phyloP scores from a whole-genome alignment of 1,140 invertebrate species.

The Brachystomella parvula region DNA sequence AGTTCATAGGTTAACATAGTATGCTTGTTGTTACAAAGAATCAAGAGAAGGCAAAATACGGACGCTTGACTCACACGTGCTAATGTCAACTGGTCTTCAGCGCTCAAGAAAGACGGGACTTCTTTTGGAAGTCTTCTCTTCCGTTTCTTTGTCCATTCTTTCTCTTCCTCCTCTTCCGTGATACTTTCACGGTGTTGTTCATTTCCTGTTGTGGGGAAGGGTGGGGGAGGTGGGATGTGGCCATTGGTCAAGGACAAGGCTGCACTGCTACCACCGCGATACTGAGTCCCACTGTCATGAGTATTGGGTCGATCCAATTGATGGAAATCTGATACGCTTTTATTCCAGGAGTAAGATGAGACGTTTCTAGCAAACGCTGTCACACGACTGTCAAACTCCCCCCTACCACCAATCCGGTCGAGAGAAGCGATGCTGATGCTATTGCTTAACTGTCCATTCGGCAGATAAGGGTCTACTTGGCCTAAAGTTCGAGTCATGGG shows the following conservation, averaged over 20 bases:
- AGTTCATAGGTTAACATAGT: too few relatives aligned
- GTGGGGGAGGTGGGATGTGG: not conserved
- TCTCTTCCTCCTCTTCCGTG: too few relatives aligned
- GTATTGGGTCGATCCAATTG: too few relatives aligned
- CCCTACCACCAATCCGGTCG: not conserved
- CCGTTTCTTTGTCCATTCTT: not conserved
- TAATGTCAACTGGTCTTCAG: not conserved
- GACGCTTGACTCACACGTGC: not conserved
- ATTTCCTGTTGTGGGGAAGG: not conserved
- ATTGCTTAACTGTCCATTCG: not conserved
- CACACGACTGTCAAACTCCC: constrained; percentile 15
- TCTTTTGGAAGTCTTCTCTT: not conserved
- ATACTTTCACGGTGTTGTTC: not conserved
- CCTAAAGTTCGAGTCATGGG: not conserved
- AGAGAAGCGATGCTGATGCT: not conserved
- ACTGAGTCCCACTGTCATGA: too few relatives aligned
- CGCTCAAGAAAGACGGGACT: not conserved
- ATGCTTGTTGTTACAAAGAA: too few relatives aligned
- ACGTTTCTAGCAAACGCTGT: constrained; percentile 33
- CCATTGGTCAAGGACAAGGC: too few relatives aligned
- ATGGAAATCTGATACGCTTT: not conserved
- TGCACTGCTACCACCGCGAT: too few relatives aligned
- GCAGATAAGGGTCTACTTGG: not conserved
- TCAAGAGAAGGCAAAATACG: too few relatives aligned
- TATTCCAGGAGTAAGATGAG: constrained; percentile 30